These are phyloP conservation scores for Apamea crenata DNA, from an alignment of 2,888 invertebrate genomes.

Conservation along the genomic window DNA sequence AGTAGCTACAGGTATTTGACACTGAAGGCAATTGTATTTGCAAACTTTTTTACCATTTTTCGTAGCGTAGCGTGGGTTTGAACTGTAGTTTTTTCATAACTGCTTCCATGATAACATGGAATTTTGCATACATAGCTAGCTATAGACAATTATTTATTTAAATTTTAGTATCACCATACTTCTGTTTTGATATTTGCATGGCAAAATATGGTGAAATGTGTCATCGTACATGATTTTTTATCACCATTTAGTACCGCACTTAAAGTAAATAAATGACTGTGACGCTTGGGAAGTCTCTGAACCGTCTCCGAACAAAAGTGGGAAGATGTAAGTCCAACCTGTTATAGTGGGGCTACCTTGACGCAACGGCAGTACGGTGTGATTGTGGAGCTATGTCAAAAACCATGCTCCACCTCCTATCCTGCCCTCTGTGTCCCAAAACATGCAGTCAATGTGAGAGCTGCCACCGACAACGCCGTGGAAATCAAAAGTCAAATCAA, in stretches of 20 bases:
- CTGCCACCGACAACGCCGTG: too few species aligned
- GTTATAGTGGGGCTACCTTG: too few species aligned
- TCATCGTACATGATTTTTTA: not conserved
- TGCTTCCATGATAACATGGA: not conserved
- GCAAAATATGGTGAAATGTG: not conserved
- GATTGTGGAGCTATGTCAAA: too few species aligned
- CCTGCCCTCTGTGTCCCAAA: too few species aligned
- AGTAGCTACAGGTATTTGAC: not conserved
- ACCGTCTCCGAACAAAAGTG: too few species aligned
- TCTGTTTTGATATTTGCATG: not conserved
- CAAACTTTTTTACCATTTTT: not conserved
- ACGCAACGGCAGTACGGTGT: too few species aligned
- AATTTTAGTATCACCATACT: too few species aligned
- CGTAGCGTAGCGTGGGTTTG: not conserved
- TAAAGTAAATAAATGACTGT: not conserved
- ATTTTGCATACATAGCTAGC: not conserved
- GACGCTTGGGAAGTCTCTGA: too few species aligned
- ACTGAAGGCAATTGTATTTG: not conserved
- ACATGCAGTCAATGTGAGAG: too few species aligned
- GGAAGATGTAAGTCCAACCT: too few species aligned
- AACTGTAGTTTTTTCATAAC: not conserved
- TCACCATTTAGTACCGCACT: not conserved
- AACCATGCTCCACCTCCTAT: too few species aligned
- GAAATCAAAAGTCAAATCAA: too few species aligned
- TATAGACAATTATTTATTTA: not conserved